A percentile compares a stretch with the other conserved stretches of the same genome.
phyloP scores from a whole-genome alignment of 2,888 invertebrate genomes.

The Tenthredo mesomela region DNA sequence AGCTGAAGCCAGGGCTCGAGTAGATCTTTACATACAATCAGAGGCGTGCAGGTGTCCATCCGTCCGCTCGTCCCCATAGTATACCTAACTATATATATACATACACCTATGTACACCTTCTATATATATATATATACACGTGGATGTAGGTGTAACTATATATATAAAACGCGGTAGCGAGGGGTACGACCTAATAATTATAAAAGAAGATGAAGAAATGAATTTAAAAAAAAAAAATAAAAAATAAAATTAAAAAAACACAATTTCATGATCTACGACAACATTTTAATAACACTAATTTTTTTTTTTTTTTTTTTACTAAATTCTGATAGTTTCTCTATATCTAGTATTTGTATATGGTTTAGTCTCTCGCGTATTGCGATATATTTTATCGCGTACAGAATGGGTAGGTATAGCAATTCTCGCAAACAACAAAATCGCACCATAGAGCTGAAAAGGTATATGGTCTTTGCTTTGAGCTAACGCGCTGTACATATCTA shows the following conservation, averaged over 20 bases:
- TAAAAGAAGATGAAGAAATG: background rate
- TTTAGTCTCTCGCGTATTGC: too few relatives aligned
- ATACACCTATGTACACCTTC: background rate
- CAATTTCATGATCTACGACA: background rate
- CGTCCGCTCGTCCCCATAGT: constrained; percentile 57
- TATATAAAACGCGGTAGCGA: background rate
- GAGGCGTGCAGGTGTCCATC: constrained; percentile 74
- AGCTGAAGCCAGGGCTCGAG: constrained; percentile 56
- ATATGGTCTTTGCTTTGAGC: constrained; percentile 27
- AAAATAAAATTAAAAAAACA: too few relatives aligned
- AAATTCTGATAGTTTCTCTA: too few relatives aligned
- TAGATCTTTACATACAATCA: constrained; percentile 71
- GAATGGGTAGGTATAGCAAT: too few relatives aligned
- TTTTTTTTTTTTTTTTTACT: too few relatives aligned
- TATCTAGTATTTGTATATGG: too few relatives aligned
- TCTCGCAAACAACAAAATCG: constrained; percentile 61
- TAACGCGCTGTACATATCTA: constrained; percentile 52
- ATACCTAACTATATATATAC: background rate
- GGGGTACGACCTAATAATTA: background rate
- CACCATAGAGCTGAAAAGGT: too few relatives aligned
- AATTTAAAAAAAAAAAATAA: too few relatives aligned
- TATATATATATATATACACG: background rate
- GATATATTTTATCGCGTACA: too few relatives aligned
- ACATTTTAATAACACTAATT: too few relatives aligned
- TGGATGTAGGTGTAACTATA: background rate